phyloP scores from a whole-genome alignment of 2,797 vertebrate species.

The Anniella stebbinsi region DNA sequence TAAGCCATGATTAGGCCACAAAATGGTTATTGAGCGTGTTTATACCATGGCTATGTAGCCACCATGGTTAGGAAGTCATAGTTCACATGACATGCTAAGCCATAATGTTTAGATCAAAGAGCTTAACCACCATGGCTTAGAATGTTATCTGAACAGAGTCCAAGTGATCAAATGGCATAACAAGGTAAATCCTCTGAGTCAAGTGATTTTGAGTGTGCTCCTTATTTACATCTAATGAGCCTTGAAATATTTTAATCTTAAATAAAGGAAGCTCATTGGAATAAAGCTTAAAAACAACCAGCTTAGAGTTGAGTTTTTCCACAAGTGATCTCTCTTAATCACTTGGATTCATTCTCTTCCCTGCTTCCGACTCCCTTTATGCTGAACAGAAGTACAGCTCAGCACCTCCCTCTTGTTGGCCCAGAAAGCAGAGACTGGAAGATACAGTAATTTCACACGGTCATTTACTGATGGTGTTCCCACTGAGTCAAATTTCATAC shows the following conservation, averaged over 20 bases:
- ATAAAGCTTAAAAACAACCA: background rate
- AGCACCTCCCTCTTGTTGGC: background rate
- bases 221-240: background rate
- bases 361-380: background rate
- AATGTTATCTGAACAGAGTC: too few relatives aligned
- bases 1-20: background rate
- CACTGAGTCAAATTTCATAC: slow-evolving; percentile 32
- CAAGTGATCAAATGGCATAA: background rate
- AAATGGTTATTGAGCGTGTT: background rate
- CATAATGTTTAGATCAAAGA: too few relatives aligned
- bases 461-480: slow-evolving; percentile 18
- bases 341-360: background rate
- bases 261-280: background rate
- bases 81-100: too few relatives aligned
- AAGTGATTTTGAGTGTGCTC: background rate
- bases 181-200: background rate
- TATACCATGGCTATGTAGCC: too few relatives aligned
- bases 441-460: background rate
- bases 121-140: too few relatives aligned
- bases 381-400: accelerated
- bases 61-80: too few relatives aligned
- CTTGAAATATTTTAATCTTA: background rate
- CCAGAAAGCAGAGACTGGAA: background rate
- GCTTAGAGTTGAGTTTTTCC: background rate
- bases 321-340: background rate